Evolutionary conservation across 2,888 invertebrate species (phyloP), one percentile per base, ranked within the genome.

Genomic region (Icerya purchasi): DNA sequence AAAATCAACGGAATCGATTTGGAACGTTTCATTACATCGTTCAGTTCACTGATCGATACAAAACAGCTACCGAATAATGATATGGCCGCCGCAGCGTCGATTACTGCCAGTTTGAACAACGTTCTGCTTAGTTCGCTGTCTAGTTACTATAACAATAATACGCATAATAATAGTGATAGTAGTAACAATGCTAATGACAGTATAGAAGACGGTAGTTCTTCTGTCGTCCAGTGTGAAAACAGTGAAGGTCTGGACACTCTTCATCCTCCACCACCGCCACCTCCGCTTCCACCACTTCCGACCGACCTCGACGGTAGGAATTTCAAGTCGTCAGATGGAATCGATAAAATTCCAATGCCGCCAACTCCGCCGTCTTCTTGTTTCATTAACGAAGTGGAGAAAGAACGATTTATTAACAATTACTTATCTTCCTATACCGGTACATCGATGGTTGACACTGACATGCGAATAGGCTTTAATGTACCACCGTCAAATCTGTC

Each of bases 331-430:
- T 14, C 5, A 14, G 36, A 5, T 14, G 14, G 14, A 5, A 36
- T 36, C 36, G 36, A 36, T 36, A 36, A 36, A 36, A 61, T 57
- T 21, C 64, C 59, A 19, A 60, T 61, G 59, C 59, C 51, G 1
- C 62, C 58, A 18, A 53, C 62, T 22, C 59, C 54, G 21, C 60
- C 59, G 2, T n/a, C n/a, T n/a, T n/a, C n/a, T n/a, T n/a, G n/a
- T n/a, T n/a, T n/a, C n/a, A n/a, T n/a, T n/a, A n/a, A n/a, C n/a
- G n/a, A n/a, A n/a, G n/a, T n/a, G n/a, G n/a, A n/a, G n/a, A n/a
- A n/a, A n/a, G n/a, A n/a, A n/a, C n/a, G n/a, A n/a, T n/a, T n/a
- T n/a, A n/a, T n/a, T n/a, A n/a, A n/a, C n/a, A n/a, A n/a, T n/a
- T n/a, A n/a, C n/a, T n/a, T n/a, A n/a, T n/a, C n/a, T n/a, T n/a